Base-by-base conservation (phyloP, 1,140 invertebrate species). In the Cecropterus lyciades region DNA sequence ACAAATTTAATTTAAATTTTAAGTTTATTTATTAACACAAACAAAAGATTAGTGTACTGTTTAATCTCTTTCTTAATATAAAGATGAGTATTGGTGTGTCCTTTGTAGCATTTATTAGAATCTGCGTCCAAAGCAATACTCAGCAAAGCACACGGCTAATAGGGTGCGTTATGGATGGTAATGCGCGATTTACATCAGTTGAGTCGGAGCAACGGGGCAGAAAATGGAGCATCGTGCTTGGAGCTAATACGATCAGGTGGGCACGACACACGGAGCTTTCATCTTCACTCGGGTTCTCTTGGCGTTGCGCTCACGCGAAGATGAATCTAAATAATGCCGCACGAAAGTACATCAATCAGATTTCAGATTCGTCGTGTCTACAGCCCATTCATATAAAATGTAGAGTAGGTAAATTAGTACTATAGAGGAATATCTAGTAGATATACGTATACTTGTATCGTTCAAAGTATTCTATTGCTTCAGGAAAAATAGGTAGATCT, bases 161-260 rank as follows among this genome's bases (percentile, higher is more conserved):
- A 79, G 83, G 78, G 84, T 82, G 81, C 76, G 80, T 79, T 77
- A 72, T 74, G 77, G 75, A 73, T 78, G 69, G 76, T 76, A 88
- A 89, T 83, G 81, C 72, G 79, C 77, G 80, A 81, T 87, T 86
- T 84, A 85, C 83, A 83, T 86, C 77, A 71, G 86, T 82, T 84
- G 86, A 88, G 85, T 81, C 73, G 66, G 75, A 55, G 81, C 87
- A 85, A 55, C 75, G 67, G 78, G 75, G 80, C 75, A 86, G 84
- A 88, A 91, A 89, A 85, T 87, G 81, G 82, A 86, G 83, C 85
- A 72, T 67, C 75, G 77, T 86, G 84, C 82, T 84, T 88, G 84
- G 69, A 80, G 82, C 85, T 90, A 87, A 90, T 91, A 82, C 84
- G 89, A 90, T 90, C 87, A 90, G 77, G 78, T 85, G 85, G 85